phyloP scores from a whole-genome alignment of 2,113 vertebrate species.

The Vulpes lagopus region DNA sequence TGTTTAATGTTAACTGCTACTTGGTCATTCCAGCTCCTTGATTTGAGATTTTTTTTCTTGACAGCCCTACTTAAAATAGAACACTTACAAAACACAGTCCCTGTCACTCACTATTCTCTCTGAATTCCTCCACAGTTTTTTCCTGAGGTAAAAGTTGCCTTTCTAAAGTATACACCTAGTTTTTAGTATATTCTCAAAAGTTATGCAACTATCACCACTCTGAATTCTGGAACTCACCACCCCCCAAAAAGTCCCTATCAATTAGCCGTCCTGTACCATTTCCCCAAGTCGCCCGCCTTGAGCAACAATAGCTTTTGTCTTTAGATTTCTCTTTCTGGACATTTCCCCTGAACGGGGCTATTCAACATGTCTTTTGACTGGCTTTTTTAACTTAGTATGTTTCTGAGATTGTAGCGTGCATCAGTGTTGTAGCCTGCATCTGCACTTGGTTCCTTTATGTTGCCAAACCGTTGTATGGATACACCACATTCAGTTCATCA shows the following conservation, averaged over 20 bases:
- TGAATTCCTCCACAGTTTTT: neutral
- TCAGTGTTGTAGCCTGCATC: neutral
- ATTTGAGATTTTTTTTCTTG: neutral
- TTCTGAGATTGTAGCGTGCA: neutral
- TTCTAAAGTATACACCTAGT: neutral
- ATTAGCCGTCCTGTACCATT: neutral
- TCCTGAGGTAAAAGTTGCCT: neutral
- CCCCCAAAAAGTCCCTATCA: neutral
- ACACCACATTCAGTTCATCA: neutral
- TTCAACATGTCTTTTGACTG: neutral
- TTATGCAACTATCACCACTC: neutral
- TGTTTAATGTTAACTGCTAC: neutral
- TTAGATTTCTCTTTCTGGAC: neutral
- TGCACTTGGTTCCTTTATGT: neutral
- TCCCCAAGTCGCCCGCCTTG: neutral
- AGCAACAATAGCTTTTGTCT: neutral
- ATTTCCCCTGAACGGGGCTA: neutral
- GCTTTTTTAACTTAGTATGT: neutral
- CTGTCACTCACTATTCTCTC: neutral
- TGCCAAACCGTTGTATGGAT: neutral
- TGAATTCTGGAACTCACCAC: neutral
- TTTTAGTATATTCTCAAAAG: neutral
- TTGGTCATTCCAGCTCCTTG: neutral
- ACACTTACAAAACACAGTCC: neutral
- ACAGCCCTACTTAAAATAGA: neutral